These are phyloP conservation scores for Aegotheles bennettii DNA, from an alignment of 2,113 vertebrate genomes.

Conservation along the genomic window DNA sequence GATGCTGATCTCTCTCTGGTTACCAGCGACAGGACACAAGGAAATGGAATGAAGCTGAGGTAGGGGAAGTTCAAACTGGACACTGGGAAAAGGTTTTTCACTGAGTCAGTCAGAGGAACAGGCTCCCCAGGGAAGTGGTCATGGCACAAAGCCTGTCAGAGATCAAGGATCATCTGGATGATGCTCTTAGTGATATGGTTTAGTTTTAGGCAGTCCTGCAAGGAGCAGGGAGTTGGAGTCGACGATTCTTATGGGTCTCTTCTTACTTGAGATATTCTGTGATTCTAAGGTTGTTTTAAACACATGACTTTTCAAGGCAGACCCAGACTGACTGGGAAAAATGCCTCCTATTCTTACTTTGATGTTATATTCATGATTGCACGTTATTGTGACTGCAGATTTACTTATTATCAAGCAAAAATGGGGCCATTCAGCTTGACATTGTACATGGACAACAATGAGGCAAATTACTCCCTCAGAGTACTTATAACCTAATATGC, in stretches of 20 bases:
- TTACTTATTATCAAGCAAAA: not conserved
- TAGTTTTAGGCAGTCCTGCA: not conserved
- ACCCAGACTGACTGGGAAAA: not conserved
- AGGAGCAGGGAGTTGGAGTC: not conserved
- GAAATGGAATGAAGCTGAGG: not conserved
- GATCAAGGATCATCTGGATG: not conserved
- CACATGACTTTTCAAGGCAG: not conserved
- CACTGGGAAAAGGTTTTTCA: too few species aligned
- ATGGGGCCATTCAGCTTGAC: not conserved
- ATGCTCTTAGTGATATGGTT: not conserved
- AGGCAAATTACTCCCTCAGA: not conserved
- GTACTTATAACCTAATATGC: not conserved
- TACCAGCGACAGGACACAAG: accelerated
- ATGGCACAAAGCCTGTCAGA: not conserved
- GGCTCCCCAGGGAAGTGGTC: not conserved
- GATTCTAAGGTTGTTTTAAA: not conserved
- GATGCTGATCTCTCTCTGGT: not conserved
- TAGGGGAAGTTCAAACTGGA: not conserved
- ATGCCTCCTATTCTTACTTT: not conserved
- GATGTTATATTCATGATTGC: not conserved
- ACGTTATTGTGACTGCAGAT: not conserved
- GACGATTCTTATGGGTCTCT: not conserved
- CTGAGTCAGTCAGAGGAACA: not conserved
- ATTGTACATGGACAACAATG: not conserved
- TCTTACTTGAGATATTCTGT: not conserved